Evolutionary conservation across 2,888 invertebrate genomes (phyloP).

Genomic region (Spilarctia lutea): DNA sequence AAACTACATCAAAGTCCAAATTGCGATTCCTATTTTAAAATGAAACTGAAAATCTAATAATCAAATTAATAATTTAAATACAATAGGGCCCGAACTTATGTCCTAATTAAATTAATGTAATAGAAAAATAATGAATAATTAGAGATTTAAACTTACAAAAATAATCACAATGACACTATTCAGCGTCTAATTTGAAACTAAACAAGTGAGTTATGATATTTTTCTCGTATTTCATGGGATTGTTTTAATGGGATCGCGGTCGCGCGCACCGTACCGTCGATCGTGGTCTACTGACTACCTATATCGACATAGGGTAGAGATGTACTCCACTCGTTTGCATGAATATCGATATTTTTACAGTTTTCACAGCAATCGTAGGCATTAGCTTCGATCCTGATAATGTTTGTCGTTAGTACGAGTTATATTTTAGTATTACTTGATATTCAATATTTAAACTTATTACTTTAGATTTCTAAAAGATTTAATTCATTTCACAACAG

Average conservation of each 20-base stretch:
- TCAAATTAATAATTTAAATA: background rate
- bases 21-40: background rate
- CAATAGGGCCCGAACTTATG: constrained; percentile 1
- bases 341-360: constrained; percentile 58
- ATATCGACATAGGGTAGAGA: constrained; percentile 65
- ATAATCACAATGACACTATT: constrained; percentile 30
- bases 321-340: constrained; percentile 50
- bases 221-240: constrained; percentile 38
- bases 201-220: constrained; percentile 16
- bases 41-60: background rate
- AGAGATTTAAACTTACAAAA: constrained; percentile 42
- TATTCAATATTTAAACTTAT: background rate
- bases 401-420: background rate
- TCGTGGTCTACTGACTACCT: constrained; percentile 73
- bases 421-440: background rate
- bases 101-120: constrained; percentile 44
- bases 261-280: constrained; percentile 68
- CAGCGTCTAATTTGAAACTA: constrained; percentile 24
- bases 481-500: background rate
- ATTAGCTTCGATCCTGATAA: background rate
- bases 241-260: constrained; percentile 54
- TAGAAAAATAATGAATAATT: constrained; percentile 18
- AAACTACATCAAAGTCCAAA: constrained; percentile 12
- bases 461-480: background rate
- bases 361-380: background rate